Percentiles rank a stretch among this genome's conserved stretches.
These are phyloP conservation scores for Lydus trimaculatus DNA, from an alignment of 2,888 invertebrate genomes.

Conservation along the genomic window DNA sequence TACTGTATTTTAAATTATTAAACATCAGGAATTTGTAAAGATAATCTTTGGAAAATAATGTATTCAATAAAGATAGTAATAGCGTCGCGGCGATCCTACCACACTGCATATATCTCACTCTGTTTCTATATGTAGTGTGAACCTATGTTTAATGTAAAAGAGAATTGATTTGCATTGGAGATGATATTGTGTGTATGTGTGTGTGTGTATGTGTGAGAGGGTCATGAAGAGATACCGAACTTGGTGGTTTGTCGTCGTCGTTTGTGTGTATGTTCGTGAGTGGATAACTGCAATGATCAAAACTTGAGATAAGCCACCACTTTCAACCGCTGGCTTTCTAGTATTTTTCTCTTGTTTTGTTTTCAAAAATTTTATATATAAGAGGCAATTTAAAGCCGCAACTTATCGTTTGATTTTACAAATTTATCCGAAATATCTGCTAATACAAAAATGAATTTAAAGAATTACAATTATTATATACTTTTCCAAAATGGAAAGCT, in stretches of 20 bases:
- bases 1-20: neutral
- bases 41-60: neutral
- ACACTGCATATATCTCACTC: neutral
- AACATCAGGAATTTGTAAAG: neutral
- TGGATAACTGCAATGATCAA: conserved; percentile 41
- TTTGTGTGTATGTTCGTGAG: conserved; percentile 13
- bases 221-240: conserved; percentile 36
- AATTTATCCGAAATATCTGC: neutral
- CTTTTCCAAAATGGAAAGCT: neutral
- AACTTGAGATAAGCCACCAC: conserved; percentile 35
- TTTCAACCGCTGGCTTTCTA: neutral
- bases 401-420: neutral
- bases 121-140: conserved; percentile 39
- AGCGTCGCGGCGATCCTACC: neutral
- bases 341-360: neutral
- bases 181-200: conserved; percentile 23
- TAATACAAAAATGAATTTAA: neutral
- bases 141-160: conserved; percentile 56
- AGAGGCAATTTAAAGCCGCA: neutral
- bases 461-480: neutral
- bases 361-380: neutral
- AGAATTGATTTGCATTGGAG: conserved; percentile 51
- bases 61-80: neutral
- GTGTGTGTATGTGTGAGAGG: conserved; percentile 12
- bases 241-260: conserved; percentile 24